phyloP scores from a whole-genome alignment of 2,797 vertebrate genomes.

The Enteromius treurensis region DNA sequence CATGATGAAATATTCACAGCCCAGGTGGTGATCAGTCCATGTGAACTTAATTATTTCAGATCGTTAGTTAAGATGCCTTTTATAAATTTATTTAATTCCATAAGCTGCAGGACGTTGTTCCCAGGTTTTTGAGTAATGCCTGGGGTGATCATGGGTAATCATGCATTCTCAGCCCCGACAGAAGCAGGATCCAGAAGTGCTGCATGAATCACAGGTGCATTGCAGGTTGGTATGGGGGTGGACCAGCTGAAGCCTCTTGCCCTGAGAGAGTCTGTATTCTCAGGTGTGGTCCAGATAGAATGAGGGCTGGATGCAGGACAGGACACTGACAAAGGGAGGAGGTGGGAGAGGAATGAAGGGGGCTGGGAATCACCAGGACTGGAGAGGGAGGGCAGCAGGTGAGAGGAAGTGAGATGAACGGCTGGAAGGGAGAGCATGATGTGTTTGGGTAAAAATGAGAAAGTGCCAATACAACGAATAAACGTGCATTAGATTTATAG shows the following conservation, averaged over 20 bases:
- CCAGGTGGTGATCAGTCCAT: conserved; percentile 20
- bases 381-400: conserved; percentile 33
- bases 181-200: conserved; percentile 30
- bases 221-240: not conserved
- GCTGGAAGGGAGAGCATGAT: conserved; percentile 37
- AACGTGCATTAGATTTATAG: not conserved
- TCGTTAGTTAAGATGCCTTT: not conserved
- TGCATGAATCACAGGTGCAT: conserved; percentile 29
- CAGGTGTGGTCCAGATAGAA: conserved; percentile 46
- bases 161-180: conserved; percentile 21
- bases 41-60: not conserved
- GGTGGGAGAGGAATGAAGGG: conserved; percentile 31
- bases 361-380: conserved; percentile 27
- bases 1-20: conserved; percentile 40
- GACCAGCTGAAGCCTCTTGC: not conserved
- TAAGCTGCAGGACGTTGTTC: not conserved
- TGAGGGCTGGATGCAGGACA: conserved; percentile 50
- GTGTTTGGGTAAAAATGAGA: conserved; percentile 6
- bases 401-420: conserved; percentile 39
- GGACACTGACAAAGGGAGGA: conserved; percentile 44
- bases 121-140: conserved; percentile 9
- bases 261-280: conserved; percentile 3
- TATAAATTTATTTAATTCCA: not conserved
- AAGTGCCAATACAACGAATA: not conserved
- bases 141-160: conserved; percentile 21